Base-by-base conservation (phyloP, 2,888 invertebrate genomes). In the Caenorhabditis zanzibari region DNA sequence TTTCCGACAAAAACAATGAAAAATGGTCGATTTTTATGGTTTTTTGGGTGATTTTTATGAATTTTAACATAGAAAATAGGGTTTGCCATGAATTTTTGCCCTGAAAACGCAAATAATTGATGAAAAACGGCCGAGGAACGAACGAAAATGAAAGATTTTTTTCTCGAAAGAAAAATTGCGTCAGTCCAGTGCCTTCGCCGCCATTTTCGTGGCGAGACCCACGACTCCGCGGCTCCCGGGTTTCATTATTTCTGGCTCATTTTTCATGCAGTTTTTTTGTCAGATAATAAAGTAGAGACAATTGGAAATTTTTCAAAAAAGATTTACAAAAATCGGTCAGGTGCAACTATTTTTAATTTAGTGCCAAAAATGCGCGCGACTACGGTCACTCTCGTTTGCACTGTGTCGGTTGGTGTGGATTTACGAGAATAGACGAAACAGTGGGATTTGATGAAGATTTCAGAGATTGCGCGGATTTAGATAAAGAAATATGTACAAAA, bases 201-300 rank as follows among this genome's bases (percentile, higher is more conserved):
- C 59, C 47, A 22, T 6, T 61, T 68, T 82, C 82, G 82, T 73
- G 66, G 68, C 82, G 73, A 82, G 82, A 82, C 82, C 82, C 77
- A 66, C n/a, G 24, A 6, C 12, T 19, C 5, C 10, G 38, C 28
- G 6, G 44, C 61, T 63, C 63, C 24, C 12, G 3, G 26, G 49
- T 32, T 28, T 35, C 6, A 10, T 0, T 7, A 7, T 24, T 71
- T 68, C n/a, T 9, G 19, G 47, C 16, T 24, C 0, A 26, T 9
- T 77, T 54, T 56, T 61, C 12, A 5, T n/a, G 14, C 47, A 54
- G 7, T 32, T 54, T 32, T n/a, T 26, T 16, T 14, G 10, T 26
- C 4, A 10, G 52, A 49, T 22, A 35, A 12, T 14, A 56, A 58
- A 6, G 19, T 2, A 19, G 28, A 41, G 14, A 6, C 3, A 2